Percentiles rank a stretch among this genome's conserved stretches.
These are phyloP conservation scores for Junonia oenone DNA, from an alignment of 2,888 invertebrate genomes.

Conservation along the genomic window DNA sequence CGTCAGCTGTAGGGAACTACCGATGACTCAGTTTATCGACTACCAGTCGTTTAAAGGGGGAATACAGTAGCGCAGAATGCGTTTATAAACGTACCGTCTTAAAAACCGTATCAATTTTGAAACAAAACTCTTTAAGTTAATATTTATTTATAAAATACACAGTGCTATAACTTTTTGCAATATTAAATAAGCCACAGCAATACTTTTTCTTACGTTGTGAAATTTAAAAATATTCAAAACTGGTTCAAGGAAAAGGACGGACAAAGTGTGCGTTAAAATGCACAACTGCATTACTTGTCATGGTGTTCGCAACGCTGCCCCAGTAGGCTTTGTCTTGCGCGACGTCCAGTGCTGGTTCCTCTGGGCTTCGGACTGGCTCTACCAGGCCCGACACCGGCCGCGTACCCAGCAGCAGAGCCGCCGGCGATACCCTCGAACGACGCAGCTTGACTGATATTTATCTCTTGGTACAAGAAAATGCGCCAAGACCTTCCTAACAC, in stretches of 20 bases:
- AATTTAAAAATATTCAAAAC: not conserved
- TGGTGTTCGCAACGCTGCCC: conserved; percentile 66
- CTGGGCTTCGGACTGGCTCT: conserved; percentile 68
- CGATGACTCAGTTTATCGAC: conserved; percentile 5
- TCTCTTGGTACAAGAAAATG: conserved; percentile 4
- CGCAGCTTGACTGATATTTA: conserved; percentile 56
- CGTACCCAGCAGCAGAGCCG: conserved; percentile 79
- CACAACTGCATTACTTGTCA: conserved; percentile 51
- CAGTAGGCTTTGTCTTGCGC: conserved; percentile 74
- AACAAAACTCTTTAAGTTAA: not conserved
- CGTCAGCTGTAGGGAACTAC: conserved; percentile 3
- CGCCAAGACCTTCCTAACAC: not conserved
- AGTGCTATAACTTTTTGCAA: no score
- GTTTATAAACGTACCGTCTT: conserved; percentile 15
- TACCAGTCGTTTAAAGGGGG: not conserved
- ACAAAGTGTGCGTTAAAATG: conserved; percentile 4
- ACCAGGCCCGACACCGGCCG: conserved; percentile 74
- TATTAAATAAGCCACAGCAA: not conserved
- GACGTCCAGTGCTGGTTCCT: conserved; percentile 72
- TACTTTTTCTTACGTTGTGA: not conserved
- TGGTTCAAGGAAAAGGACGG: conserved; percentile 7
- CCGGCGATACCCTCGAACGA: conserved; percentile 72
- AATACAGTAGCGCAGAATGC: not conserved
- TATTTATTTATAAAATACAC: no score
- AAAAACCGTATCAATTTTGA: not conserved